Evolutionary conservation across 1,140 invertebrate genomes (phyloP).

Genomic region (Campodea augens): DNA sequence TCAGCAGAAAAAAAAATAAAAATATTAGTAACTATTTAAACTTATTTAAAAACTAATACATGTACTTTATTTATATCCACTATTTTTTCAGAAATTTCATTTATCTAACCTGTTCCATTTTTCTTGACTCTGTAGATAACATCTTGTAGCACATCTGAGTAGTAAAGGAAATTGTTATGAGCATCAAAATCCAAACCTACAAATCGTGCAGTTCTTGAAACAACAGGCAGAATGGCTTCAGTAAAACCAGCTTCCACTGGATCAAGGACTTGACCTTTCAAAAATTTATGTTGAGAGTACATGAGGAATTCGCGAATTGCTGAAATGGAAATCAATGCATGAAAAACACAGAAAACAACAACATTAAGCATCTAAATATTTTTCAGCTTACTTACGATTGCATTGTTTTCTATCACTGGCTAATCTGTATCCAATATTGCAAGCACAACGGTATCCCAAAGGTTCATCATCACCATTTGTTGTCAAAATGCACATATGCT

Average conservation of each 20-base stretch:
- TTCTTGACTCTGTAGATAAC: conserved; percentile 82
- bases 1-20: neutral
- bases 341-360: neutral
- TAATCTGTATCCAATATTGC: conserved; percentile 72
- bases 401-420: conserved; percentile 60
- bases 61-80: no score
- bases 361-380: neutral
- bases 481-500: conserved; percentile 89
- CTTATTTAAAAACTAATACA: no score
- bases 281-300: conserved; percentile 92
- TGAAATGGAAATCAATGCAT: conserved; percentile 18
- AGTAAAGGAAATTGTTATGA: conserved; percentile 79
- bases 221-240: conserved; percentile 80
- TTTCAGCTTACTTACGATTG: conserved; percentile 30
- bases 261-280: conserved; percentile 81
- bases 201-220: conserved; percentile 75
- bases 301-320: conserved; percentile 80
- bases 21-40: neutral
- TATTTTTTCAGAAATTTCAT: conserved; percentile 11
- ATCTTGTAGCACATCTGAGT: conserved; percentile 90
- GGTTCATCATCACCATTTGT: conserved; percentile 46
- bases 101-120: conserved; percentile 49
- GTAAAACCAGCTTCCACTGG: conserved; percentile 76
- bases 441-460: conserved; percentile 86
- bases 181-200: conserved; percentile 95